Conservation (phyloP, 2,113 vertebrate species). For the Passer montanus region DNA sequence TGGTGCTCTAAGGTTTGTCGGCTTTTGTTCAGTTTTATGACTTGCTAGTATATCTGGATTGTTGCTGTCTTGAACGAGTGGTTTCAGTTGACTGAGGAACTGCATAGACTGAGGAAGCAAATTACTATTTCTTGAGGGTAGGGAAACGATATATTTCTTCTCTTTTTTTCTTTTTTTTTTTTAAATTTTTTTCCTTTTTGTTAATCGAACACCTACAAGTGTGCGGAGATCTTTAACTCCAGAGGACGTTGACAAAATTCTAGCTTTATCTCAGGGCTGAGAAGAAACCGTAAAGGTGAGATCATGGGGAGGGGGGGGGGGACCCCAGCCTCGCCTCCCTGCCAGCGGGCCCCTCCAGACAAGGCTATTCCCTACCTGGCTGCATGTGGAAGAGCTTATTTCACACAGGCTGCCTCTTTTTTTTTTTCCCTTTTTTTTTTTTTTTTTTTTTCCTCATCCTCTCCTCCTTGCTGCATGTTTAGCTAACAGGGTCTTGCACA, state of each 20-base stretch:
- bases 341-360: background rate
- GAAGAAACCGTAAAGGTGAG: constrained; percentile 71
- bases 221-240: background rate
- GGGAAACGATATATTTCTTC: constrained; percentile 15
- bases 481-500: background rate
- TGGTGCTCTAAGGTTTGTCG: constrained; percentile 90
- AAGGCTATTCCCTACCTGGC: constrained; percentile 9
- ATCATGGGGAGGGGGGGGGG: background rate
- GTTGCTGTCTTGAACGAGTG: constrained; percentile 90
- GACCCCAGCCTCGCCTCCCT: background rate
- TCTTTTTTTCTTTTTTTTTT: too few relatives aligned
- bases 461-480: background rate
- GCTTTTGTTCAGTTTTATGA: constrained; percentile 99
- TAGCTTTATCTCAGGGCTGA: constrained; percentile 52
- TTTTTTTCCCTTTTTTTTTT: too few relatives aligned
- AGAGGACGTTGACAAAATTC: constrained; percentile 33
- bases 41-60: constrained; percentile 95
- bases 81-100: constrained; percentile 89
- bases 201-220: constrained; percentile 1
- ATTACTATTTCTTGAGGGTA: constrained; percentile 71
- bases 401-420: background rate
- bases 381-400: constrained; percentile 28
- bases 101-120: constrained; percentile 84
- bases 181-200: background rate
- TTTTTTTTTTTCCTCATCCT: background rate